These are phyloP conservation scores for Ypsolopha scabrella DNA, from an alignment of 2,888 invertebrate species.

Conservation along the genomic window DNA sequence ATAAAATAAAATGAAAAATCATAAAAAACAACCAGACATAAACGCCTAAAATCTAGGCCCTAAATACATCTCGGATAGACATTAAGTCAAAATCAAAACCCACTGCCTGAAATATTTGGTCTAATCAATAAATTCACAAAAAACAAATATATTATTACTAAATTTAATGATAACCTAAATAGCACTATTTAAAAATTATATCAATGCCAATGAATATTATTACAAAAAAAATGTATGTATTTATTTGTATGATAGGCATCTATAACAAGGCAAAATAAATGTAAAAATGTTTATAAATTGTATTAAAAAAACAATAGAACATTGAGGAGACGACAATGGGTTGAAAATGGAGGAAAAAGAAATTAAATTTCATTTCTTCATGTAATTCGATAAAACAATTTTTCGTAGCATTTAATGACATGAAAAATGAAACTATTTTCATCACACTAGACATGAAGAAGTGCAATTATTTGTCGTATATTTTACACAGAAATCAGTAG, in stretches of 20 bases:
- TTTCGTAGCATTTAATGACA: background rate
- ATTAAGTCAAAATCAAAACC: conserved; percentile 30
- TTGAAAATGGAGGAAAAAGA: background rate
- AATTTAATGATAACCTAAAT: conserved; percentile 1
- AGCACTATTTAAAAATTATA: background rate
- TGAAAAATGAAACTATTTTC: background rate
- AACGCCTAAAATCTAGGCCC: conserved; percentile 23
- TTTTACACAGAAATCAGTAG: conserved; percentile 4
- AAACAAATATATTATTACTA: conserved; percentile 15
- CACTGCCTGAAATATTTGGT: conserved; percentile 49
- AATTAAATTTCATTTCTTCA: background rate
- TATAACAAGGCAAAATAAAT: too few relatives aligned
- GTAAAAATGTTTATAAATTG: background rate
- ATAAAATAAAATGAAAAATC: conserved; percentile 19
- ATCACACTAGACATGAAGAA: conserved; percentile 1
- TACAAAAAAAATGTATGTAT: background rate
- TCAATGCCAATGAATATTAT: conserved; percentile 2
- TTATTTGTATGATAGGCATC: too few relatives aligned
- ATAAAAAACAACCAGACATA: conserved; percentile 40
- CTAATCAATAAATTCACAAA: conserved; percentile 20
- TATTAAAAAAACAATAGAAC: background rate
- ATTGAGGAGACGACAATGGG: background rate
- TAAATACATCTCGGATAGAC: conserved; percentile 30
- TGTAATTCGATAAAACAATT: background rate
- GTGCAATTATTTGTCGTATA: background rate